Evolutionary conservation across 2,888 invertebrate species (phyloP), one percentile per base, ranked within the genome.

Genomic region (Meiosimyza platycephala): DNA sequence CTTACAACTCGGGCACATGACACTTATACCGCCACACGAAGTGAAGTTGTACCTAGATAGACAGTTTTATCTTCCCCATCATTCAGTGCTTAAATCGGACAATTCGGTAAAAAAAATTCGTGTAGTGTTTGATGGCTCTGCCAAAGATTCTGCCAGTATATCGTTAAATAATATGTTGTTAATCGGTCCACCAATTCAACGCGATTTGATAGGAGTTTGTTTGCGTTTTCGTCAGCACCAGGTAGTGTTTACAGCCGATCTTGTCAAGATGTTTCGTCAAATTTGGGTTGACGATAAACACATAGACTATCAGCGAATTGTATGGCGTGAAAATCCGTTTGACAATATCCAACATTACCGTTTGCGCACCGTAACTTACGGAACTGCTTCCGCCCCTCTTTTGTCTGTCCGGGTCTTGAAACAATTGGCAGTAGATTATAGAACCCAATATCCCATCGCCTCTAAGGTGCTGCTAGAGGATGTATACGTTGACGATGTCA

Each of bases 401-500:
- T 66, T 76, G 13, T 73, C 75, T 11, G 77, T 76, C 6, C 51
- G 77, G 33, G 74, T 77, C 1, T 51, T 75, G 5, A 59, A 76
- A 74, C 74, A 77, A 57, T 15, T 76, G 3, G 74, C 77, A 2
- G 6, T 18, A 0, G 74, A 79, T 48, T 74, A 72, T 22, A 11
- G 73, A 33, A 2, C 52, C 16, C 28, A 52, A 15, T 75, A 72
- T 51, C 76, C 75, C 4, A 72, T 57, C 16, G 77, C 75, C 3
- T 47, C 72, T n/a, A 59, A 33, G 11, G 69, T 73, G 15, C n/a
- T 79, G 28, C 15, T 74, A 11, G 69, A 72, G 11, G 75, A 78
- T 33, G 72, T 77, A n/a, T 77, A 76, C 50, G 77, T 77, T 6
- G n/a, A n/a, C n/a, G 78, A 77, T 18, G 69, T 79, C 1, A 33